Base-by-base conservation (phyloP, 1,140 invertebrate genomes). In the Drosophila persimilis region DNA sequence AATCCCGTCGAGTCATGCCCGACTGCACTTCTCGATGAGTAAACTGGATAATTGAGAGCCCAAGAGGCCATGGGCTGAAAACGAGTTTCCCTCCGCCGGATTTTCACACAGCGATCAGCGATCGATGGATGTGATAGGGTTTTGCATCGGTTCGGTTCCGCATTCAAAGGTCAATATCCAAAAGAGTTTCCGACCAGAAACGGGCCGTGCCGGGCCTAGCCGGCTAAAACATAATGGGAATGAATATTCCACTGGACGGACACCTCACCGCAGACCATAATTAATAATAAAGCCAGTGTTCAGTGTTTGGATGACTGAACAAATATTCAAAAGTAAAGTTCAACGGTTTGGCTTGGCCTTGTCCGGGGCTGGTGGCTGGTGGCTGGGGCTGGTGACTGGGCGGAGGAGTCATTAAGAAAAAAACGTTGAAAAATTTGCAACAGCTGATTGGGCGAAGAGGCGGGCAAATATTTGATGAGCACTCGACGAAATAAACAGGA, bases 261-360 rank as follows among this genome's bases (percentile, higher is more conserved):
- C 11, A 4, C 35, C 11, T 13, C 35, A 35, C 9, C 29, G 9
- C 8, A 29, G 44, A 48, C 44, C 31, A 64, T 69, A 69, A 69
- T 69, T 57, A 69, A 57, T 67, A 69, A 58, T 29, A 47, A 57
- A 69, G 51, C 48, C 22, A 69, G 45, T 64, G 51, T 50, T 39
- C 22, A 69, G 45, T 64, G 51, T 50, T 39, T 57, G 51, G 65
- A 69, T 69, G 67, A 71, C 71, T 65, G 15, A 73, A 47, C 51
- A 55, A 55, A 64, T 54, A 56, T 64, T 56, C 26, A 56, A 57
- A 56, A 73, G 41, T 51, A 65, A 74, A 73, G 71, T 73, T 73
- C 71, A 73, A 73, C 71, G 71, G 47, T 57, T 73, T 3, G 61
- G 46, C 53, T 58, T 73, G 71, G 60, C 71, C 71, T 73, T 73